Percentiles rank a stretch among this genome's conserved stretches.
These are phyloP conservation scores for Apus apus DNA, from an alignment of 2,113 vertebrate genomes.

Conservation along the genomic window DNA sequence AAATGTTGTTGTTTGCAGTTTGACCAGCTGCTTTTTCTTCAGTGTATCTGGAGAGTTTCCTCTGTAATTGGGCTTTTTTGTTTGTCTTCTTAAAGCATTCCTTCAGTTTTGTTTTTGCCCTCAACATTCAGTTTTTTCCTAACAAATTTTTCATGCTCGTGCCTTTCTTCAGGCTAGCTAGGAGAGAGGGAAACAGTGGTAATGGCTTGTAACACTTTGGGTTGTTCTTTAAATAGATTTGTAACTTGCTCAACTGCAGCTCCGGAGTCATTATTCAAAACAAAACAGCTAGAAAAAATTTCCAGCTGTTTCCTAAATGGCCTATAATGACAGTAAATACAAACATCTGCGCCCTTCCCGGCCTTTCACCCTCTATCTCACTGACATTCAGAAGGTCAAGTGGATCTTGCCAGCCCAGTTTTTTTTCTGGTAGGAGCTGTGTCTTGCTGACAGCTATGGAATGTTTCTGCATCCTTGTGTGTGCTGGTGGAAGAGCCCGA, in stretches of 20 bases:
- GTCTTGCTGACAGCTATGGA: background rate
- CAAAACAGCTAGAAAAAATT: background rate
- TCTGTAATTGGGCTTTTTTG: background rate
- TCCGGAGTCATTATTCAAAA: background rate
- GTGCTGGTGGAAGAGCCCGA: background rate
- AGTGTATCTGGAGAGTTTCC: background rate
- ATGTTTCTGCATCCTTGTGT: rapidly evolving
- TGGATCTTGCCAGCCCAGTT: background rate
- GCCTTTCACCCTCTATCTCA: background rate
- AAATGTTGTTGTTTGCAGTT: background rate
- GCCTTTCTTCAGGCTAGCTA: background rate
- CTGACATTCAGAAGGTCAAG: conserved; percentile 21
- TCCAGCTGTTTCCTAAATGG: background rate
- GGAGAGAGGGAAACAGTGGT: background rate
- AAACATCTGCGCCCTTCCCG: background rate
- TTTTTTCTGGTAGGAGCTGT: background rate
- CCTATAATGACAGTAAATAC: background rate
- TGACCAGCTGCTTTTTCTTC: background rate
- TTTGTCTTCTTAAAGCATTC: background rate
- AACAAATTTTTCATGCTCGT: background rate
- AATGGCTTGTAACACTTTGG: background rate
- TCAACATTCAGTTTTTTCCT: background rate
- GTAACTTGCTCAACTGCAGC: background rate
- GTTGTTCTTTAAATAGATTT: background rate
- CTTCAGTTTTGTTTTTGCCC: background rate